Evolutionary conservation across 1,140 invertebrate genomes (phyloP).

Genomic region (Daktulosphaira vitifoliae): DNA sequence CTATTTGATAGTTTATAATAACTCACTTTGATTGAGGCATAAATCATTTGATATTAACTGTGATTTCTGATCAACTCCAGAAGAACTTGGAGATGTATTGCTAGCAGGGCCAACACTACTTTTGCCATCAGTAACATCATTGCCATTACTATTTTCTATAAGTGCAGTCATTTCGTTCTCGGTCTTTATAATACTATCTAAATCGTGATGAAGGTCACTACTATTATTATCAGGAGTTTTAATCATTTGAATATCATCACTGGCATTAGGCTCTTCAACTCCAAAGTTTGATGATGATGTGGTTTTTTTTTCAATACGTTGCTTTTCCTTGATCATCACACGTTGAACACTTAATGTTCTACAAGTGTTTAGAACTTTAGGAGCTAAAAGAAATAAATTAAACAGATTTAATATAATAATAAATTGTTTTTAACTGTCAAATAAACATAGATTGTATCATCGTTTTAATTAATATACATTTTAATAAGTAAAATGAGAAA

Average conservation of each 20-base stretch:
- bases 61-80: neutral
- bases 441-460: no score
- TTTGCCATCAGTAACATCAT: slow-evolving; percentile 7
- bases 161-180: slow-evolving; percentile 19
- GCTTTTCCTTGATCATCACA: slow-evolving; percentile 30
- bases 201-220: slow-evolving; percentile 8
- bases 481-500: no score
- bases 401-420: no score
- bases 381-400: neutral
- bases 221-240: slow-evolving; percentile 14
- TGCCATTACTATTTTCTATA: neutral
- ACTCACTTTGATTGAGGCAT: slow-evolving; percentile 12
- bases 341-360: neutral
- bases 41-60: slow-evolving; percentile 15
- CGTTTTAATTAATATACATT: no score
- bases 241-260: slow-evolving; percentile 24
- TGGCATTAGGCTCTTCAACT: neutral
- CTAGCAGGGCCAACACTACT: slow-evolving; percentile 7
- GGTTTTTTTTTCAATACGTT: slow-evolving; percentile 3
- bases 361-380: neutral
- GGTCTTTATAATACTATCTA: slow-evolving; percentile 18
- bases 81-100: slow-evolving; percentile 12
- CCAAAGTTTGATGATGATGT: neutral
- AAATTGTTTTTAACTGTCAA: no score
- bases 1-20: neutral